Conservation (phyloP, 2,797 vertebrate genomes). For the Parauchenoglanis ngamensis region DNA sequence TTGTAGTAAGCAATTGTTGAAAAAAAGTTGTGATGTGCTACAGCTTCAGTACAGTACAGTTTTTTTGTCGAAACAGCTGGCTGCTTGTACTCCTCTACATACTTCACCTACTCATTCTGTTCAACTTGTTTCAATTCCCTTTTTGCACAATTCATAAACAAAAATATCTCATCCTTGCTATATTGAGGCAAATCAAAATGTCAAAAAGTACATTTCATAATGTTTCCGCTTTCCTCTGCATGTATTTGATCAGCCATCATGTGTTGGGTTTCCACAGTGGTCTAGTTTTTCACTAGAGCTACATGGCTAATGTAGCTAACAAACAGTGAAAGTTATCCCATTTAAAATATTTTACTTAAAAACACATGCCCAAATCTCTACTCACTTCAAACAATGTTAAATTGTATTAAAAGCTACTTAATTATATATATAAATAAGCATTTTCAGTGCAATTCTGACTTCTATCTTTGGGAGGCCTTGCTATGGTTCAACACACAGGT, state of each 20-base stretch:
- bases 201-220: background rate
- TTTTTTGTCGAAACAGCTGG: background rate
- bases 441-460: background rate
- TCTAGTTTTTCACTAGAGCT: background rate
- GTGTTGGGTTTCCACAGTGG: background rate
- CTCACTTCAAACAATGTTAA: background rate
- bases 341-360: constrained; percentile 6
- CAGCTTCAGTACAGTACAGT: background rate
- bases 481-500: background rate
- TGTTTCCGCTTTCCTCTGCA: background rate
- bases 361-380: background rate
- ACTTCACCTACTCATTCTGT: background rate
- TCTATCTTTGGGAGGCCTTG: background rate
- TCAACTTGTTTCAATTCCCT: background rate
- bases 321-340: background rate
- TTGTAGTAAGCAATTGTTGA: too few species aligned
- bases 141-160: background rate
- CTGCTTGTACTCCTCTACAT: background rate
- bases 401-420: background rate
- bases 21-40: too few species aligned
- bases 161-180: background rate
- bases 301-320: background rate
- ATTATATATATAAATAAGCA: background rate
- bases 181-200: background rate
- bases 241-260: background rate